A percentile compares a stretch with the other conserved stretches of the same genome.
phyloP scores from a whole-genome alignment of 2,113 vertebrate genomes.

The Callipepla californica region DNA sequence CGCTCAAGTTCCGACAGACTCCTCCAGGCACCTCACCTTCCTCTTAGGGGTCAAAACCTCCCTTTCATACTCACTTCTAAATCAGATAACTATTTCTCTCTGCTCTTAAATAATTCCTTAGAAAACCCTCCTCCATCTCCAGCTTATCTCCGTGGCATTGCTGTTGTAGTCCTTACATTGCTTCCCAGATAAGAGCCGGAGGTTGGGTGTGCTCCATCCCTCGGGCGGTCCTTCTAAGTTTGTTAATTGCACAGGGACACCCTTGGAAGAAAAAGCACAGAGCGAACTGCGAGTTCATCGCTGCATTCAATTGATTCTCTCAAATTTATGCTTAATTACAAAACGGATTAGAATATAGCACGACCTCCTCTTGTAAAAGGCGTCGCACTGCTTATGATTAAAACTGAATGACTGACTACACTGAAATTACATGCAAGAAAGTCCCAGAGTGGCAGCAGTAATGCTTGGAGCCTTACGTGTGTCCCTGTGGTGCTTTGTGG shows the following conservation, averaged over 20 bases:
- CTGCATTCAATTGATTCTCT: slow-evolving; percentile 28
- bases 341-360: slow-evolving; percentile 49
- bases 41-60: background rate
- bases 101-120: background rate
- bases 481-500: background rate
- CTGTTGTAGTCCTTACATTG: background rate
- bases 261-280: background rate
- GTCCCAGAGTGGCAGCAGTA: background rate
- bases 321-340: slow-evolving; percentile 63
- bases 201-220: background rate
- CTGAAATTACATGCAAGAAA: background rate
- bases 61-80: background rate
- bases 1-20: background rate
- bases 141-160: background rate
- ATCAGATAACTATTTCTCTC: background rate
- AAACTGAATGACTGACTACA: slow-evolving; percentile 41
- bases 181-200: slow-evolving; percentile 2
- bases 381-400: slow-evolving; percentile 50
- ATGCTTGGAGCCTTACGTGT: background rate
- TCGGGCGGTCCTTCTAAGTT: background rate
- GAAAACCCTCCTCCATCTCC: background rate
- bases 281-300: background rate
- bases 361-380: slow-evolving; percentile 59
- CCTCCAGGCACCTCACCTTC: background rate
- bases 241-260: background rate